Evolutionary conservation across 2,797 vertebrate species (phyloP).

Genomic region (Peromyscus aztecus): DNA sequence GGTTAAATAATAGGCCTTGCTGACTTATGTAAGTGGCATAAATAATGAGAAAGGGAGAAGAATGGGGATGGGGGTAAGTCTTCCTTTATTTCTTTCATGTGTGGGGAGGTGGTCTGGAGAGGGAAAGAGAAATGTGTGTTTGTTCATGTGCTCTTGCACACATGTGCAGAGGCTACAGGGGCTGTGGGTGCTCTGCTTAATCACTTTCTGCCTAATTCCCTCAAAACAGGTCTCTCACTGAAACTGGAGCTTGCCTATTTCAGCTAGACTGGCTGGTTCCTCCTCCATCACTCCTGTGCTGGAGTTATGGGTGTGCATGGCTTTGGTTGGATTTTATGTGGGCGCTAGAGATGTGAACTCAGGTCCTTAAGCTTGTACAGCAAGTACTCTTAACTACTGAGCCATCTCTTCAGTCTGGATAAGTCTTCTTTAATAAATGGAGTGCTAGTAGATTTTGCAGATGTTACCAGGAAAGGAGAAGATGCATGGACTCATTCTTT

Average conservation of each 20-base stretch:
- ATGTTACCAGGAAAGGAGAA: background rate
- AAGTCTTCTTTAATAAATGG: background rate
- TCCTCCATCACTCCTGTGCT: background rate
- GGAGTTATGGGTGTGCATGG: background rate
- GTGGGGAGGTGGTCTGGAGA: background rate
- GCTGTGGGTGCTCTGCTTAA: background rate
- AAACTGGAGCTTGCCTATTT: background rate
- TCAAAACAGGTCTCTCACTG: background rate
- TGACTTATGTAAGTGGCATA: background rate
- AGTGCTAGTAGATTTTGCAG: background rate
- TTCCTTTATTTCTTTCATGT: background rate
- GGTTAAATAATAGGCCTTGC: conserved; percentile 8
- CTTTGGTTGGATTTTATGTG: background rate
- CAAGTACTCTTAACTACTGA: background rate
- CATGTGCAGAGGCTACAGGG: background rate
- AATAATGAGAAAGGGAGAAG: background rate
- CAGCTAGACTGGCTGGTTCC: background rate
- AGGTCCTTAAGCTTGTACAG: background rate
- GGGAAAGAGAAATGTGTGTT: background rate
- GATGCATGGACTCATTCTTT: background rate
- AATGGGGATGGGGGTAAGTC: background rate
- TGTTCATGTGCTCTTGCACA: background rate
- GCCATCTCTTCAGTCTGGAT: background rate
- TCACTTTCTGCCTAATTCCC: background rate
- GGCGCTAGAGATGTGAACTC: background rate